A percentile compares a stretch with the other conserved stretches of the same genome.
Conservation (phyloP, 2,113 vertebrate genomes). For the Origma solitaria region DNA sequence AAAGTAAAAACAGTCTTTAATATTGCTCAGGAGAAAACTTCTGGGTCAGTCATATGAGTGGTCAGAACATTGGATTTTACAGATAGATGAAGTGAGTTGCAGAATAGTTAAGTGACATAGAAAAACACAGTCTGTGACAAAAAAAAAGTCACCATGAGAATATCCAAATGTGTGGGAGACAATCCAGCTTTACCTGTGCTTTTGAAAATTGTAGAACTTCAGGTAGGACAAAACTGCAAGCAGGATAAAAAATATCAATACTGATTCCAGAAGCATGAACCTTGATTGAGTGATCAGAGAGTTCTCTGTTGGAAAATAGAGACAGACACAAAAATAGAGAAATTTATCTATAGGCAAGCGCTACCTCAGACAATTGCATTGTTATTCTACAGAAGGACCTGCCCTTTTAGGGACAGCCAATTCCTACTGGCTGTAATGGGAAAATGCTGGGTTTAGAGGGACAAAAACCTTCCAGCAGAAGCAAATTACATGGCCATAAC, state of each 20-base stretch:
- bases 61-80: background rate
- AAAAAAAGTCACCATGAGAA: background rate
- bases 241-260: constrained; percentile 90
- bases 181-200: constrained; percentile 69
- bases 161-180: background rate
- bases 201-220: constrained; percentile 79
- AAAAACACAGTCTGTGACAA: background rate
- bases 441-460: background rate
- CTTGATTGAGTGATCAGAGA: constrained; percentile 90
- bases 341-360: background rate
- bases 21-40: background rate
- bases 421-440: background rate
- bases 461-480: background rate
- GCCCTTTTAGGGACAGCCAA: background rate
- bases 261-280: constrained; percentile 90
- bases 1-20: background rate
- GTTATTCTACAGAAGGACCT: background rate
- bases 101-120: background rate
- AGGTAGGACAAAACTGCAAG: constrained; percentile 86
- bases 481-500: background rate
- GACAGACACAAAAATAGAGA: background rate
- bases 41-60: background rate
- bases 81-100: background rate
- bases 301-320: constrained; percentile 77
- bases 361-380: background rate